A percentile compares a stretch with the other conserved stretches of the same genome.
phyloP scores from a whole-genome alignment of 2,888 invertebrate species.

The Cataglyphis cursor region DNA sequence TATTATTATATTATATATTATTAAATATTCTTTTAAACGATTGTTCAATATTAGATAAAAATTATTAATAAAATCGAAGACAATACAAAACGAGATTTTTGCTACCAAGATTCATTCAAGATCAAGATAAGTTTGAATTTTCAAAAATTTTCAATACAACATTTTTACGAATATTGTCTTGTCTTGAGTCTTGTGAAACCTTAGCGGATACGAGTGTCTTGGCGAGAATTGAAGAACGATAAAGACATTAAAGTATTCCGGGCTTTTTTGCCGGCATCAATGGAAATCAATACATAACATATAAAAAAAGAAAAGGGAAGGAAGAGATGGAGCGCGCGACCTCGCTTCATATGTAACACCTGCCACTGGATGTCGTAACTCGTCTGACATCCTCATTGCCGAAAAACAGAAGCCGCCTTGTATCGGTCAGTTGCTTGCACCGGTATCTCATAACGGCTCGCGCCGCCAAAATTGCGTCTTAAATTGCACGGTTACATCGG shows the following conservation, averaged over 20 bases:
- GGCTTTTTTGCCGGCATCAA: neutral
- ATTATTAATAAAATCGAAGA: too few relatives aligned
- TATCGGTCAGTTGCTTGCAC: constrained; percentile 67
- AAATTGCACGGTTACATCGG: constrained; percentile 75
- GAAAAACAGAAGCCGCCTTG: constrained; percentile 82
- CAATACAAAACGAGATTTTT: too few relatives aligned
- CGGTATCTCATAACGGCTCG: constrained; percentile 79
- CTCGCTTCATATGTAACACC: constrained; percentile 68
- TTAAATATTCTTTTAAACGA: too few relatives aligned
- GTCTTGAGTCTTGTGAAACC: too few relatives aligned
- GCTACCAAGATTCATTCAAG: too few relatives aligned
- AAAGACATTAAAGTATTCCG: neutral
- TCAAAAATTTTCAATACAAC: too few relatives aligned
- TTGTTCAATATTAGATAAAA: too few relatives aligned
- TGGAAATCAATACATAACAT: neutral
- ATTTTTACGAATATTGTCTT: too few relatives aligned
- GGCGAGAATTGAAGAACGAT: neutral
- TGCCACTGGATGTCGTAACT: constrained; percentile 75
- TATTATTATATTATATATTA: too few relatives aligned
- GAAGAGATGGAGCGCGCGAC: neutral
- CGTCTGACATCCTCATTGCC: constrained; percentile 80
- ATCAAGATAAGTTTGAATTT: too few relatives aligned
- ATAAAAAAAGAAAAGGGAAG: neutral
- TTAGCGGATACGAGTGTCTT: neutral
- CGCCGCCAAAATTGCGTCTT: constrained; percentile 71